Conservation (phyloP, 2,113 vertebrate species). For the Dissostichus mawsoni region DNA sequence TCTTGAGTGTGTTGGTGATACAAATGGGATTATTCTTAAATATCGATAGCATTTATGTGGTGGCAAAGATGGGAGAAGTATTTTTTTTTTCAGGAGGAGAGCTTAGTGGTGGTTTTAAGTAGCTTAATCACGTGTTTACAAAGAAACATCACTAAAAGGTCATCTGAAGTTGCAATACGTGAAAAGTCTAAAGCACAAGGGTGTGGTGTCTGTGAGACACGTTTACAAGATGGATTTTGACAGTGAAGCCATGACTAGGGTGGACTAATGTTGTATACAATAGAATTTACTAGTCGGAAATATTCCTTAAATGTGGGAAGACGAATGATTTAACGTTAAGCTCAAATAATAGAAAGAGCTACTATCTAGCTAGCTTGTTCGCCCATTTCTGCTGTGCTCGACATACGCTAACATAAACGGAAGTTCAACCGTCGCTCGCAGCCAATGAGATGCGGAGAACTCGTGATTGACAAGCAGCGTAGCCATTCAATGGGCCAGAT, state of each 20-base stretch:
- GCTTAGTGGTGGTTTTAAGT: neutral
- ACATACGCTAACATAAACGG: conserved; percentile 27
- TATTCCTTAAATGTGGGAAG: fast-evolving
- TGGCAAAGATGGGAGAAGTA: too few relatives aligned
- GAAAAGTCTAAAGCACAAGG: conserved; percentile 41
- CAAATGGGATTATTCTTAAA: too few relatives aligned
- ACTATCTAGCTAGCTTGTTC: conserved; percentile 15
- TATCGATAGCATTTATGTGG: neutral
- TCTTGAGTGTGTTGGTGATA: too few relatives aligned
- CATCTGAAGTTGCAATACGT: neutral
- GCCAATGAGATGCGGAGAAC: conserved; percentile 34
- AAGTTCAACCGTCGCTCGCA: conserved; percentile 23
- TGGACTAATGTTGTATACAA: neutral
- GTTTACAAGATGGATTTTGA: neutral
- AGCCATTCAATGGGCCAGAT: conserved; percentile 5
- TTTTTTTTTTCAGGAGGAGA: neutral
- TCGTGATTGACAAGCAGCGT: conserved; percentile 32
- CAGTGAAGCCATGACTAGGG: fast-evolving
- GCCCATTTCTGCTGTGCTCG: neutral
- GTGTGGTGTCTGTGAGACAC: conserved; percentile 64
- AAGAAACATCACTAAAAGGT: neutral
- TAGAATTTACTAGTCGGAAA: neutral
- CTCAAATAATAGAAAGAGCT: neutral
- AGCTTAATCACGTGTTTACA: neutral
- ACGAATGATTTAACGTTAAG: neutral